Evolutionary conservation across 1,140 invertebrate species (phyloP), one percentile per base, ranked within the genome.

Genomic region (Cephus cinctus): DNA sequence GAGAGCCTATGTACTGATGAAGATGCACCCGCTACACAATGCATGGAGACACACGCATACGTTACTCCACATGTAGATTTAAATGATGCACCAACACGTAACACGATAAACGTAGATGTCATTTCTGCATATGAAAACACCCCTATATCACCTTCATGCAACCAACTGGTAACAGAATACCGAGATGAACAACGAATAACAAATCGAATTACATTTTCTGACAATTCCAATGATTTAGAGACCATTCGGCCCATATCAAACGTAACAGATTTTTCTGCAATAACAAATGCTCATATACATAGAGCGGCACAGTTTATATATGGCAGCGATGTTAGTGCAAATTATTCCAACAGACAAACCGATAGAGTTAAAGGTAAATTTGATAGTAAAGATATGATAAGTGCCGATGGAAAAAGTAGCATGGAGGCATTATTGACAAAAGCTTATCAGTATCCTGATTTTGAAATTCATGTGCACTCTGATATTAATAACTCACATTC

Each of bases 41-140:
- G 42, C 61, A 65, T 63, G 58, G 63, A 70, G 53, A 75, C 74
- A 75, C 71, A 76, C 74, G 74, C 73, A 66, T 63, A 54, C 40
- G 32, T 14, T 43, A 48, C 45, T 16, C 42, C 42, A 34, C 52
- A 50, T 40, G 14, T 54, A 57, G 52, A 32, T 11, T 32, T 48
- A 53, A 52, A 18, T 11, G 23, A 50, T 5, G 35, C 30, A n/a
- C 54, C 43, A 27, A 46, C 42, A 5, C 35, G 39, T 20, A 59
- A 51, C 52, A 54, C 55, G 34, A n/a, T 60, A 15, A 56, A 38
- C n/a, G 47, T 50, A 47, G 41, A 59, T 14, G 3, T 18, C 12
- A 15, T 19, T n/a, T n/a, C n/a, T n/a, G n/a, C n/a, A n/a, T n/a
- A n/a, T n/a, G n/a, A n/a, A n/a, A n/a, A n/a, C n/a, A n/a, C n/a